Evolutionary conservation across 2,797 vertebrate species (phyloP).

Genomic region (Morelia viridis): DNA sequence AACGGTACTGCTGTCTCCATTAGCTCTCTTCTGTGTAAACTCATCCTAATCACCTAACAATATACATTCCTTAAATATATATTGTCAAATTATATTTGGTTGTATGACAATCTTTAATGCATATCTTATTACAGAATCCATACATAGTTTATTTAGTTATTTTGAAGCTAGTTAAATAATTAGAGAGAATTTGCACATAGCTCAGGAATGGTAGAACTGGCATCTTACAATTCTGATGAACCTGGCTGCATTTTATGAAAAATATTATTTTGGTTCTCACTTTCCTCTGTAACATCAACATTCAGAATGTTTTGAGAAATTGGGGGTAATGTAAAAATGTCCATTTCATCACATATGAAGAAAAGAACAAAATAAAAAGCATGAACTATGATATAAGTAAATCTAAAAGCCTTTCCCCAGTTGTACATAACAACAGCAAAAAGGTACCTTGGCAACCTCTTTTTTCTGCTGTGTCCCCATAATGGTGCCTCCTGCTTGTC

Average conservation of each 20-base stretch:
- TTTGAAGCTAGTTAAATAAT: neutral
- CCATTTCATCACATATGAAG: neutral
- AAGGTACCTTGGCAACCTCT: neutral
- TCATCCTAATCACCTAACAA: neutral
- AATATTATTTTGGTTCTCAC: neutral
- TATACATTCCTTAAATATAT: neutral
- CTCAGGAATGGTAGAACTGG: neutral
- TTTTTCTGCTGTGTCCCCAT: neutral
- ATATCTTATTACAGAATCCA: neutral
- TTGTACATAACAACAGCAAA: neutral
- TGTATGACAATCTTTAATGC: neutral
- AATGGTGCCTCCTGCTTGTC: neutral
- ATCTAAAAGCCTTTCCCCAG: neutral
- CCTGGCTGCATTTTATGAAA: neutral
- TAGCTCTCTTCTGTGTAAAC: neutral
- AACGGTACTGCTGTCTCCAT: neutral
- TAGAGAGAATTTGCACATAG: neutral
- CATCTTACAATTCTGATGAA: neutral
- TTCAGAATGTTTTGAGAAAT: neutral
- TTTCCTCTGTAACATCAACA: neutral
- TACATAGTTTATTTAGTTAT: neutral
- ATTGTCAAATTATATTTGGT: neutral
- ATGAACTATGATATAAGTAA: no score
- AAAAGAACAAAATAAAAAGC: neutral
- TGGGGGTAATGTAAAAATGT: neutral